Evolutionary conservation across 2,888 invertebrate species (phyloP), one percentile per base, ranked within the genome.

Genomic region (Tenthredo livida): DNA sequence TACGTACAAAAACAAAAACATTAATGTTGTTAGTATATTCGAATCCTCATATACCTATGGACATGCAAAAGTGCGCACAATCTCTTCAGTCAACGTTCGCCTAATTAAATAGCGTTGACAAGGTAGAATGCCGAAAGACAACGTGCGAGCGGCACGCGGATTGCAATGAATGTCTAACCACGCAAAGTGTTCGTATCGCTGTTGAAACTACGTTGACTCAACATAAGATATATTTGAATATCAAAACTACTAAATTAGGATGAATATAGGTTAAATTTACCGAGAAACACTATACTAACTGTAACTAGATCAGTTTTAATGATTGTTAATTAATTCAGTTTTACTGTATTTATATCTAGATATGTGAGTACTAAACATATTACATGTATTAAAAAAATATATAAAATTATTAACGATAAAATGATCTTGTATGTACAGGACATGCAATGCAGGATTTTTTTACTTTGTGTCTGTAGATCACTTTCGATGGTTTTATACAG

Each of bases 131-230:
- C 65, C 70, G 37, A 33, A 70, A 33, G 70, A 70, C 29, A 70
- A 29, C 70, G 70, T 70, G 70, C 17, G 33, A 70, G 15, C 37
- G 33, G 37, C 70, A 70, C 21, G 61, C 61, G 61, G 61, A 2
- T 61, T 10, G 25, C 61, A 61, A 70, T 70, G 37, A 70, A 70
- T 37, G 33, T 70, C 17, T 70, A n/a, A 70, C 70, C 70, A 33
- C 67, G n/a, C 25, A 17, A 70, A 70, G 70, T 70, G 37, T 37
- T 37, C 17, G 37, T 70, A 70, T 29, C 1, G 17, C 70, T 70
- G 33, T 70, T 37, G 15, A 15, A 47, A 15, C 47, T 47, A 47
- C 47, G 47, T 47, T 47, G 47, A 15, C 15, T 47, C 4, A 33
- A 2, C 33, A 33, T 12, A 47, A 47, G 47, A 47, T 47, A 47